phyloP scores from a whole-genome alignment of 2,113 vertebrate species.

The Chrysemys picta region DNA sequence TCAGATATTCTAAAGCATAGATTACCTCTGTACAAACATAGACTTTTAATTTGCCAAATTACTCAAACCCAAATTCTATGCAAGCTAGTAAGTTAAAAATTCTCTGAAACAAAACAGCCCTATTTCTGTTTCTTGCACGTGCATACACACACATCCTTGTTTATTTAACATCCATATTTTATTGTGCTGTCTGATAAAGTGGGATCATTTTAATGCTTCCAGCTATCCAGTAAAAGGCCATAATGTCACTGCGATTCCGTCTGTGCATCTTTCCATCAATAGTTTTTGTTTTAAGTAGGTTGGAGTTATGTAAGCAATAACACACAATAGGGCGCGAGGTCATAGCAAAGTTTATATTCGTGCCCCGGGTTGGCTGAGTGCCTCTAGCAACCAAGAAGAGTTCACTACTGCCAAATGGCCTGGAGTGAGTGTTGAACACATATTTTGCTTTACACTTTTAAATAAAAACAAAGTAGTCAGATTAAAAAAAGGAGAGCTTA shows the following conservation, averaged over 20 bases:
- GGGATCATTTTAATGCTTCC: not conserved
- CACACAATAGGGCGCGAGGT: not conserved
- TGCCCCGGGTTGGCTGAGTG: not conserved
- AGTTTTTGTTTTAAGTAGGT: constrained; percentile 8
- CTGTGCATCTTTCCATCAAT: not conserved
- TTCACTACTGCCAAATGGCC: not conserved
- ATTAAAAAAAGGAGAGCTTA: not conserved
- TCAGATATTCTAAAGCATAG: constrained; percentile 43
- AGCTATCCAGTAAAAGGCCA: not conserved
- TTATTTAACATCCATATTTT: not conserved
- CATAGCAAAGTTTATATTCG: not conserved
- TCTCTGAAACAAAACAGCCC: not conserved
- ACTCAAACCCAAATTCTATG: constrained; percentile 33
- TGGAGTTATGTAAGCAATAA: not conserved
- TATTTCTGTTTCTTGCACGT: not conserved
- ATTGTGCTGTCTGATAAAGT: not conserved
- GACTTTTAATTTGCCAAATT: constrained; percentile 53
- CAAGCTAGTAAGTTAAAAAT: constrained; percentile 45
- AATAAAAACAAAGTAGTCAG: not conserved
- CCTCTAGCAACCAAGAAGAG: not conserved
- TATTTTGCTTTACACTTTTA: not conserved
- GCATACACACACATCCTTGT: rapidly evolving
- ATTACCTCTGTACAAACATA: constrained; percentile 54
- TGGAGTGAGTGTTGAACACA: not conserved
- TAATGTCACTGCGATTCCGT: not conserved